Base-by-base conservation (phyloP, 2,797 vertebrate species). In the Eupleurogrammus muticus region DNA sequence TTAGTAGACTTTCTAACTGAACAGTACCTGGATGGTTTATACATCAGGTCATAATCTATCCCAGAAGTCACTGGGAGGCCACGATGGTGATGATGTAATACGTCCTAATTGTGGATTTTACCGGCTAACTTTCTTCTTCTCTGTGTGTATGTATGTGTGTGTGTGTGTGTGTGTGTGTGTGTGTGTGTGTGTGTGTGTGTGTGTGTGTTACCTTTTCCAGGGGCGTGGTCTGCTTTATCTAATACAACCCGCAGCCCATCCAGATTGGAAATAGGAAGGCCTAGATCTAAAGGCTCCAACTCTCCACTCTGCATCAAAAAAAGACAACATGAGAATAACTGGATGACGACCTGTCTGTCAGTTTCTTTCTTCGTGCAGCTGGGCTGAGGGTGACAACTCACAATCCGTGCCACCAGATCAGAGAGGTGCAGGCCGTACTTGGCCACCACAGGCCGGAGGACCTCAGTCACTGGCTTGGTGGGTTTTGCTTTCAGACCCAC, bases 401-500 rank as follows among this genome's bases (percentile, higher is more conserved):
- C 98, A 89, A 99, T 96, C 73, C 95, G 95, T 82, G 96, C 97
- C 64, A 97, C 96, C 77, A 99, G 92, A 65, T 97, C 94, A 44
- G 92, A 92, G 75, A 99, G 95, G 85, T 97, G 96, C 89, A 99
- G 93, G 79, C 97, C 97, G 0, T 99, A 99, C 86, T 99, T 99
- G 80, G 98, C 96, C 64, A 99, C 97, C 48, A 99, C 97, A 0
- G 98, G 98, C 73, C 97, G 92, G 61, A 99, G 92, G 50, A 99
- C 98, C 77, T 99, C 98, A 0, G 98, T 98, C 69, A 99, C 97
- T 0, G 98, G 97, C 82, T 99, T 99, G 54, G 97, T 99, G 79
- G 98, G 97, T 88, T 99, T 99, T 2, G 98, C 98, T 92, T 99
- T 99, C 42, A 99, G 92, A 19, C 98, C 97, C 81, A 99, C 97